phyloP scores from a whole-genome alignment of 1,140 invertebrate species.

The Leptonema lineaticorne region DNA sequence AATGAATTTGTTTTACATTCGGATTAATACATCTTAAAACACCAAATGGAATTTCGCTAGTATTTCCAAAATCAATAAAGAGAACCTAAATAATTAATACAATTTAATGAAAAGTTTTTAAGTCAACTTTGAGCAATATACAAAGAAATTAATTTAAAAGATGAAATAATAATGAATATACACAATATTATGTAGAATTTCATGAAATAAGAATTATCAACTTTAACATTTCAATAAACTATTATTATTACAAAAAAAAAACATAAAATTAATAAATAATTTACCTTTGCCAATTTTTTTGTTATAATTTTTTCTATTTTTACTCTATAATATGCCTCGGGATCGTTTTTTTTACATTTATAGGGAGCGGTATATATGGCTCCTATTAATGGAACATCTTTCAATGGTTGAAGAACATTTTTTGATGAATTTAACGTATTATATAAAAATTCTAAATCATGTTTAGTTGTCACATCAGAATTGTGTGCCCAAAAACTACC shows the following conservation, averaged over 20 bases:
- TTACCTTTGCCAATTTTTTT: constrained; percentile 16
- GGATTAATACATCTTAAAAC: constrained; percentile 39
- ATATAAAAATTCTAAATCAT: constrained; percentile 38
- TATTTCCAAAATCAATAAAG: constrained; percentile 81
- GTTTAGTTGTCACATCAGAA: constrained; percentile 48
- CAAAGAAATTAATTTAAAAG: too few relatives aligned
- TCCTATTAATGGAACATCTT: background rate
- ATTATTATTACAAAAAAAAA: too few relatives aligned
- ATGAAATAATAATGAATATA: too few relatives aligned
- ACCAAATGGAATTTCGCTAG: constrained; percentile 45
- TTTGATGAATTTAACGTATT: constrained; percentile 44
- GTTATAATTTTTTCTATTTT: constrained; percentile 44
- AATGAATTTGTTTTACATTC: constrained; percentile 32
- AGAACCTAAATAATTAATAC: constrained; percentile 54
- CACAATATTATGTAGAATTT: background rate
- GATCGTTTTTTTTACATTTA: background rate
- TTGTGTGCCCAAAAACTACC: constrained; percentile 64
- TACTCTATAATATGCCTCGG: constrained; percentile 42
- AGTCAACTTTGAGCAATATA: too few relatives aligned
- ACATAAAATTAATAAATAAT: background rate
- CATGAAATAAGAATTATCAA: background rate
- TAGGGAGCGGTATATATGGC: constrained; percentile 27
- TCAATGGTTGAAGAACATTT: constrained; percentile 1
- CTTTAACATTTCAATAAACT: background rate
- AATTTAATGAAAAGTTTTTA: too few relatives aligned